phyloP scores from a whole-genome alignment of 2,797 vertebrate genomes.

The Nyctibius grandis region DNA sequence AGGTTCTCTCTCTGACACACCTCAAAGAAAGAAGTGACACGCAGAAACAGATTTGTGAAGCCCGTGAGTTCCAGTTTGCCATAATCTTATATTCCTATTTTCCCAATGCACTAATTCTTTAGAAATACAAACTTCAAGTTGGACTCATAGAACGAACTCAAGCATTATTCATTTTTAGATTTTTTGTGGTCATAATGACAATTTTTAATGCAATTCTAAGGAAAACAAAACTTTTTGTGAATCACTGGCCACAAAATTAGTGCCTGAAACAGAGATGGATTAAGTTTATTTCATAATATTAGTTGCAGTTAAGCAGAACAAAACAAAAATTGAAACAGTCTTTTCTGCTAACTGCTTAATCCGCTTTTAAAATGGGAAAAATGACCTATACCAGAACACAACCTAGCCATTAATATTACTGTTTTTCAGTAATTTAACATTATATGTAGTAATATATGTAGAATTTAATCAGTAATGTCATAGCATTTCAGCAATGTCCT shows the following conservation, averaged over 20 bases:
- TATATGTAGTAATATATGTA: background rate
- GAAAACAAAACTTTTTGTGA: background rate
- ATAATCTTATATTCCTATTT: background rate
- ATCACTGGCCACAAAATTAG: background rate
- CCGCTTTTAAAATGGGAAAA: background rate
- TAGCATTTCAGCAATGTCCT: background rate
- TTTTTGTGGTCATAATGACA: background rate
- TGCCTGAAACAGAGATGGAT: background rate
- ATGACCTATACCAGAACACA: background rate
- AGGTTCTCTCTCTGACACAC: background rate
- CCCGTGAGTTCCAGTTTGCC: background rate
- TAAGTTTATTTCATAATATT: background rate
- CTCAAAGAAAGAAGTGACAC: background rate
- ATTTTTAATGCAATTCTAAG: background rate
- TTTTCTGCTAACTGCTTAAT: background rate
- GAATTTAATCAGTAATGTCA: background rate
- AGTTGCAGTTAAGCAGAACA: background rate
- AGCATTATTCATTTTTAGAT: background rate
- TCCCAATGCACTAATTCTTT: background rate
- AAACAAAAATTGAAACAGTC: background rate
- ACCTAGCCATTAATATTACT: background rate
- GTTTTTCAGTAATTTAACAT: background rate
- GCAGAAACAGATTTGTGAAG: background rate
- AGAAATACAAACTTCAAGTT: background rate
- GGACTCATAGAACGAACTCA: background rate